These are phyloP conservation scores for Deilephila porcellus DNA, from an alignment of 2,888 invertebrate genomes.

Conservation along the genomic window DNA sequence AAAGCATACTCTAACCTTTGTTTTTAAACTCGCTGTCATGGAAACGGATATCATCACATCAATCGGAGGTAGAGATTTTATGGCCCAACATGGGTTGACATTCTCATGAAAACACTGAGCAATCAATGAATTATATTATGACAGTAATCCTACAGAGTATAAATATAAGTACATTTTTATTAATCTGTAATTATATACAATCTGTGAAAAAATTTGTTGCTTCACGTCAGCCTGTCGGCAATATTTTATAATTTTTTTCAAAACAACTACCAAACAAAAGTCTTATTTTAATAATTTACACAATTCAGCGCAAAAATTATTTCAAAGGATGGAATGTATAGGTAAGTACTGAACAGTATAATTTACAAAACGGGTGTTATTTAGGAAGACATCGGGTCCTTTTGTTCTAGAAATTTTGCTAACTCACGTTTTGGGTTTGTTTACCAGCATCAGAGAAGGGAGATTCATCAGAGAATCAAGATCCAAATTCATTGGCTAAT, in stretches of 20 bases:
- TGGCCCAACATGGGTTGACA: background rate
- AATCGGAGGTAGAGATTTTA: background rate
- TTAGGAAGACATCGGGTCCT: conserved; percentile 52
- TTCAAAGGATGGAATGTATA: conserved; percentile 73
- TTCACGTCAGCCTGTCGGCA: conserved; percentile 78
- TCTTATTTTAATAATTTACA: conserved; percentile 57
- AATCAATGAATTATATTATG: background rate
- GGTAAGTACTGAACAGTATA: conserved; percentile 55
- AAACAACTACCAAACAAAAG: conserved; percentile 65
- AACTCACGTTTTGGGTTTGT: conserved; percentile 72
- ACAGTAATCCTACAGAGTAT: background rate
- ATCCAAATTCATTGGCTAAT: conserved; percentile 78
- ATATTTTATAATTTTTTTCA: conserved; percentile 77
- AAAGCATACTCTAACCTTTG: conserved; percentile 36
- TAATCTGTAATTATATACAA: conserved; percentile 30
- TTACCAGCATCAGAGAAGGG: conserved; percentile 83
- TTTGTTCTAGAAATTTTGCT: conserved; percentile 81
- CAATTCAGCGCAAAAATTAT: conserved; percentile 45
- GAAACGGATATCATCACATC: conserved; percentile 55
- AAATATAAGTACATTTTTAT: background rate
- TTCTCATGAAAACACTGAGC: background rate
- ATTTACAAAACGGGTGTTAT: background rate
- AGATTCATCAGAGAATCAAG: conserved; percentile 84
- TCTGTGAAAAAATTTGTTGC: conserved; percentile 74
- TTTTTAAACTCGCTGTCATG: conserved; percentile 68